A percentile compares a stretch with the other conserved stretches of the same genome.
phyloP scores from a whole-genome alignment of 2,113 vertebrate species.

The Podarcis raffonei region DNA sequence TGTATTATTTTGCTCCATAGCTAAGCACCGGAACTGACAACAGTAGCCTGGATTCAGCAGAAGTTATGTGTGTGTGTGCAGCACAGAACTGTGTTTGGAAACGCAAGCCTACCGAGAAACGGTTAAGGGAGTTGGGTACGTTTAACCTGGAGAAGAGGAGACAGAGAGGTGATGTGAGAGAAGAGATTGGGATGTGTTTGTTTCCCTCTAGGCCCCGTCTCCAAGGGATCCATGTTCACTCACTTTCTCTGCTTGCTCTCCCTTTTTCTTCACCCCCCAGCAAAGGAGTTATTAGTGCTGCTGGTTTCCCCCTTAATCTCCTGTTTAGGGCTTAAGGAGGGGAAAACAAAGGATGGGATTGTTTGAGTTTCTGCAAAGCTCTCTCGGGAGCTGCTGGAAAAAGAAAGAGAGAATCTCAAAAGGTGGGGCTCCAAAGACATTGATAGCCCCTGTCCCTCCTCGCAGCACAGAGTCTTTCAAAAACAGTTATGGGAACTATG shows the following conservation, averaged over 20 bases:
- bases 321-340: constrained; percentile 64
- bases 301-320: constrained; percentile 41
- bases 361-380: constrained; percentile 49
- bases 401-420: constrained; percentile 43
- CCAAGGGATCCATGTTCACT: too few species aligned
- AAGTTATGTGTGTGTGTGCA: background rate
- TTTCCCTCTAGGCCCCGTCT: too few species aligned
- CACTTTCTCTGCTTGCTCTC: background rate
- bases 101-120: too few species aligned
- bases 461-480: background rate
- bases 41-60: background rate
- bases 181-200: too few species aligned
- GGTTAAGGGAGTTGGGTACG: too few species aligned
- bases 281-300: constrained; percentile 66
- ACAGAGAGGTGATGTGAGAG: too few species aligned
- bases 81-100: too few species aligned
- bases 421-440: background rate
- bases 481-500: background rate
- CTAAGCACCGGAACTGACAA: background rate
- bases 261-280: background rate
- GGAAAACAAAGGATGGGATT: constrained; percentile 66
- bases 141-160: too few species aligned
- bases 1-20: background rate
- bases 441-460: background rate
- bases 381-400: constrained; percentile 59